Evolutionary conservation across 2,113 vertebrate genomes (phyloP).

Genomic region (Phrynocephalus versicolor): DNA sequence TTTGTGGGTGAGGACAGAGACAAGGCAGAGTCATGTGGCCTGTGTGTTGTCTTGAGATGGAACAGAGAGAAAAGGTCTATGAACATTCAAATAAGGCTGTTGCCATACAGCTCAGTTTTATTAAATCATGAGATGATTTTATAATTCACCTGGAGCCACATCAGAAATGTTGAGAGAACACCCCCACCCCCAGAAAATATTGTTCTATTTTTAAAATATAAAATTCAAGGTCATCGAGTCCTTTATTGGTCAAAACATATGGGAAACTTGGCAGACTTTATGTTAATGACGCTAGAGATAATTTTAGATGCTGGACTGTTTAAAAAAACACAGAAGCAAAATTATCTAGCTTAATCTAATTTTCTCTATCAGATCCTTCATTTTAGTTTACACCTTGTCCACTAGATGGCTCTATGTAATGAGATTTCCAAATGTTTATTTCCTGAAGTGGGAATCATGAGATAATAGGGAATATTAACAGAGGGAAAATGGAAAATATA

Average conservation of each 20-base stretch:
- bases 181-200: too few species aligned
- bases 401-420: conserved; percentile 17
- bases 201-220: too few species aligned
- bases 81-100: background rate
- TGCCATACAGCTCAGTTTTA: background rate
- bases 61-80: background rate
- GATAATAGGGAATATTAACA: too few species aligned
- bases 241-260: background rate
- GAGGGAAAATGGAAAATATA: too few species aligned
- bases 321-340: background rate
- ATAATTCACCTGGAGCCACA: background rate
- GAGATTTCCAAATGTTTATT: background rate
- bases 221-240: background rate
- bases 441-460: too few species aligned
- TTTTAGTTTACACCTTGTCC: background rate
- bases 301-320: background rate
- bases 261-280: background rate
- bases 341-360: background rate
- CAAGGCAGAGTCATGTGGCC: too few species aligned
- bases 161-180: too few species aligned
- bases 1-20: too few species aligned
- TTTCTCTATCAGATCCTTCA: background rate
- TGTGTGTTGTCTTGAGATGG: background rate
- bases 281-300: background rate
- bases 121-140: background rate